Evolutionary conservation across 2,888 invertebrate species (phyloP), one percentile per base, ranked within the genome.

Genomic region (Apoda limacodes): DNA sequence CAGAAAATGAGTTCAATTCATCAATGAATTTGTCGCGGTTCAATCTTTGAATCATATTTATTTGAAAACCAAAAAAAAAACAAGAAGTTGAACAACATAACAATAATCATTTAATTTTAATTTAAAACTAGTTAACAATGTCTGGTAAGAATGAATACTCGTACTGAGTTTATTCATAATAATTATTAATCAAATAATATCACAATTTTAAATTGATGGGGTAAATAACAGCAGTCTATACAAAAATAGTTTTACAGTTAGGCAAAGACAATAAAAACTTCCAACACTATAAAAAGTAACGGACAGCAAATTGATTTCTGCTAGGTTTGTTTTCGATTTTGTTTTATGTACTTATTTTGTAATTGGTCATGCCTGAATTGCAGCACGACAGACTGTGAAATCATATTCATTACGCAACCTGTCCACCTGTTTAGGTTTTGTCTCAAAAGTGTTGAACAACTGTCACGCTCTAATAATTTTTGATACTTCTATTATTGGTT

Each of bases 121-220:
- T 50, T 56, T 75, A 78, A 50, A 78, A 78, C 76, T 78, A 78
- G 78, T 64, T 74, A 78, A 78, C 78, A 76, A 76, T 7, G 5
- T 17, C 51, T 53, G 58, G 57, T 49, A n/a, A n/a, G n/a, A n/a
- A n/a, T n/a, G n/a, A 40, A 31, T 45, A 48, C 34, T 40, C 41
- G 42, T 32, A 43, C 42, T 27, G 44, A 41, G 39, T 43, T 46
- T 39, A 42, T 40, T 23, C 23, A 33, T 34, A 33, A 46, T 34
- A 37, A 34, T 35, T 38, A 37, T 37, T 17, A 17, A 17, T 6
- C 17, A 6, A 17, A 17, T 17, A 17, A 6, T 17, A n/a, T n/a
- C n/a, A n/a, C n/a, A n/a, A n/a, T n/a, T n/a, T n/a, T n/a, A n/a
- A n/a, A n/a, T n/a, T n/a, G n/a, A n/a, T n/a, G n/a, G n/a, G n/a